Conservation (phyloP, 2,113 vertebrate species). For the Onychostoma macrolepis region DNA sequence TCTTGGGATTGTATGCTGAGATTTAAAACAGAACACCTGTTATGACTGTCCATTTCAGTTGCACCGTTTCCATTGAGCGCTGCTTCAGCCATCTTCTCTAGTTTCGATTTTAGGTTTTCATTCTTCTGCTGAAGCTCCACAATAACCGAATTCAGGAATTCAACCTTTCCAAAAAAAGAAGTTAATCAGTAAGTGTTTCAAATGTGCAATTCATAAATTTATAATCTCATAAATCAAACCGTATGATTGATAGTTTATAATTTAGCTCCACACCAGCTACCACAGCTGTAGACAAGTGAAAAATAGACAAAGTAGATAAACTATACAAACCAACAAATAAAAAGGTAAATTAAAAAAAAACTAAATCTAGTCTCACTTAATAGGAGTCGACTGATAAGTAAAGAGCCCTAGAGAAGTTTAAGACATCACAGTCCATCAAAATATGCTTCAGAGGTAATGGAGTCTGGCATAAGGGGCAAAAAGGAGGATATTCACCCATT, state of each 20-base stretch:
- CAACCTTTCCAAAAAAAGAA: slow-evolving; percentile 76
- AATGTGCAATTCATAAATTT: not conserved
- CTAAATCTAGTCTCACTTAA: no score
- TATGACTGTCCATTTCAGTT: slow-evolving; percentile 83
- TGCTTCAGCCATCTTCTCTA: slow-evolving; percentile 92
- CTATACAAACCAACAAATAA: not conserved
- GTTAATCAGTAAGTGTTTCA: not conserved
- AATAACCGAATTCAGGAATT: slow-evolving; percentile 97
- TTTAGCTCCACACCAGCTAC: not conserved
- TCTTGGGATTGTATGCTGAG: not conserved
- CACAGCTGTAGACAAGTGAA: not conserved
- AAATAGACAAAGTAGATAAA: not conserved
- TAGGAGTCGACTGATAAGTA: no score
- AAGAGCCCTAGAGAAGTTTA: no score
- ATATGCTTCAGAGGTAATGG: no score
- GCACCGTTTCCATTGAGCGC: slow-evolving; percentile 90
- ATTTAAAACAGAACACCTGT: slow-evolving; percentile 73
- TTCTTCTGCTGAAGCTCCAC: slow-evolving; percentile 94
- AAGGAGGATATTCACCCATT: no score
- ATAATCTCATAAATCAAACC: not conserved
- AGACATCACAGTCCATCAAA: no score
- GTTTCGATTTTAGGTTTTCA: slow-evolving; percentile 84
- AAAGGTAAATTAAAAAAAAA: no score
- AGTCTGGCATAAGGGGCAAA: no score
- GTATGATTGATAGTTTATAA: not conserved